phyloP scores from a whole-genome alignment of 2,797 vertebrate species.

The Natrix natrix region DNA sequence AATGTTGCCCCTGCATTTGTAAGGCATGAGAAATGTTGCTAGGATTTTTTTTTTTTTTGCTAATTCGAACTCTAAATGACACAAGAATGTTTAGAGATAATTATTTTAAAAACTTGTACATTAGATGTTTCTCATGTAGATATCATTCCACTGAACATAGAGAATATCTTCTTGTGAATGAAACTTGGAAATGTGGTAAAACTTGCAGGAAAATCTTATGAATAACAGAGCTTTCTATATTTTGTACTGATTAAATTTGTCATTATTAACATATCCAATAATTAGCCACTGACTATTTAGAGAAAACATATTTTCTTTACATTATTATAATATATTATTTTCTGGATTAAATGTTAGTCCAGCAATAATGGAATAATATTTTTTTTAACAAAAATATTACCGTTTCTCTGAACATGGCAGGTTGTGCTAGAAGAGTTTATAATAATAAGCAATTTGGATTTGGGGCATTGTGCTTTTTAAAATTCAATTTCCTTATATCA shows the following conservation, averaged over 20 bases:
- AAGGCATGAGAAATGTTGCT: slow-evolving; percentile 19
- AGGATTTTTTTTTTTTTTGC: not conserved
- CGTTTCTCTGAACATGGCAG: slow-evolving; percentile 62
- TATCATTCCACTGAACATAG: slow-evolving; percentile 39
- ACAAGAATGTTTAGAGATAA: slow-evolving; percentile 19
- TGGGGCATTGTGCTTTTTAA: slow-evolving; percentile 71
- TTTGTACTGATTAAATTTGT: slow-evolving; percentile 29
- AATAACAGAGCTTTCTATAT: slow-evolving; percentile 19
- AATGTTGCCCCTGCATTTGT: not conserved
- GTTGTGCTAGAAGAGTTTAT: slow-evolving; percentile 52
- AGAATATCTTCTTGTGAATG: slow-evolving; percentile 39
- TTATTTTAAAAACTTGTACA: slow-evolving; percentile 16
- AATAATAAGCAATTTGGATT: slow-evolving; percentile 67
- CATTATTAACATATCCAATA: slow-evolving; percentile 53
- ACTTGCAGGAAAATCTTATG: slow-evolving; percentile 16
- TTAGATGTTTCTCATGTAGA: slow-evolving; percentile 39
- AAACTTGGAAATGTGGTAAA: not conserved
- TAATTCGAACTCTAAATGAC: not conserved
- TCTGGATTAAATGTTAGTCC: slow-evolving; percentile 34
- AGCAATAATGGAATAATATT: slow-evolving; percentile 40
- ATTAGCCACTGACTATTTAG: slow-evolving; percentile 37
- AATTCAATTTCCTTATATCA: slow-evolving; percentile 75
- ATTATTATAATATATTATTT: slow-evolving; percentile 5
- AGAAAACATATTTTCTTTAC: slow-evolving; percentile 8
- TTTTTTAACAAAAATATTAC: slow-evolving; percentile 37